Conservation (phyloP, 2,888 invertebrate genomes). For the Myopa testacea region DNA sequence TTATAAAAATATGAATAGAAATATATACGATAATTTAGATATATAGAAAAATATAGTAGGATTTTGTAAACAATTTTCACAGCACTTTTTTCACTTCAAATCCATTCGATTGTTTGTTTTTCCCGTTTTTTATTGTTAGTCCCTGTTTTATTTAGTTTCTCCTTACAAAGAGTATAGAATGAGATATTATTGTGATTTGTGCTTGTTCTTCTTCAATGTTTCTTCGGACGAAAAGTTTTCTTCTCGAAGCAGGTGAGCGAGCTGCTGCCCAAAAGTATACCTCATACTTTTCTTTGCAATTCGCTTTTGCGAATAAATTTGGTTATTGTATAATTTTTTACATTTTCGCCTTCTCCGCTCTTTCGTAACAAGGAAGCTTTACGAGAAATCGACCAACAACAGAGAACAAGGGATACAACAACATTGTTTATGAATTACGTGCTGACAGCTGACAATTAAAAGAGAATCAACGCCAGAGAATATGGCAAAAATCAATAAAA, state of each 20-base stretch:
- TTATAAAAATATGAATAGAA: neutral
- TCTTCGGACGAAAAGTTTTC: too few relatives aligned
- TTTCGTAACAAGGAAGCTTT: conserved; percentile 27
- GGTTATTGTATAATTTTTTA: neutral
- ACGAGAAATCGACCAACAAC: conserved; percentile 8
- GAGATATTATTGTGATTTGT: too few relatives aligned
- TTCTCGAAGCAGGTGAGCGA: too few relatives aligned
- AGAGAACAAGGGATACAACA: neutral
- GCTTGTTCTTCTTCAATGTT: too few relatives aligned
- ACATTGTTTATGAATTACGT: neutral
- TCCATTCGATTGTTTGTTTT: too few relatives aligned
- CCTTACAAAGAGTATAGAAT: too few relatives aligned
- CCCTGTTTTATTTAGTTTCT: too few relatives aligned
- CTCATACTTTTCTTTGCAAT: neutral
- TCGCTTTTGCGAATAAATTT: neutral
- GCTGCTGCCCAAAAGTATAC: conserved; percentile 20
- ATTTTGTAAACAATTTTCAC: too few relatives aligned
- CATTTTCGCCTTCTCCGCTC: conserved; percentile 9
- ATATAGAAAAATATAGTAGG: too few relatives aligned
- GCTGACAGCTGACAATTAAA: conserved; percentile 16
- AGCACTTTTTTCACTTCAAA: too few relatives aligned
- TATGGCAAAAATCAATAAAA: neutral
- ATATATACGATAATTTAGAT: too few relatives aligned
- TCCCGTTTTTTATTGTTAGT: too few relatives aligned
- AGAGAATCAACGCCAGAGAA: conserved; percentile 16